Evolutionary conservation across 2,888 invertebrate genomes (phyloP), one percentile per base, ranked within the genome.

Genomic region (Ophraella communa): DNA sequence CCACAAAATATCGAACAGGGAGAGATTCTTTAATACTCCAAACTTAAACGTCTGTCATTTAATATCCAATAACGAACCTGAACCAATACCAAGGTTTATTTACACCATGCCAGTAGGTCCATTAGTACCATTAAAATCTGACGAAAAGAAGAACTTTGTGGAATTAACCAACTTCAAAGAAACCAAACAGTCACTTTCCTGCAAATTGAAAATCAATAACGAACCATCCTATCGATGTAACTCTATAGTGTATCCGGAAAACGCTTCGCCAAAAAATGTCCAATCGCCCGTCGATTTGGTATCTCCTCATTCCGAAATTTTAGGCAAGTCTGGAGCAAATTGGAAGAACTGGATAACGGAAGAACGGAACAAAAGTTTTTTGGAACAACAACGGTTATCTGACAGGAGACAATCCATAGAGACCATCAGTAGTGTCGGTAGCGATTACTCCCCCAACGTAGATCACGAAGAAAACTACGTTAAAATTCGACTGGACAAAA

Each of bases 401-500:
- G 27, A 60, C 24, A 33, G 65, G 58, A 53, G 67, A 18, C 67
- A 63, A 27, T 69, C 69, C 1, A 51, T 63, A 27, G 68, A 69
- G 39, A 66, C 66, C 3, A 55, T 61, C 10, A 66, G 66, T 52
- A 69, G 65, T 30, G 69, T 35, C 0, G 65, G 65, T 10, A 65
- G 66, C 24, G 66, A 69, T 10, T 69, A 68, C 18, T 44, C 56
- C 8, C 59, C 66, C 1, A 62, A 42, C 27, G 24, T 59, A 14
- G 39, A 30, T 1, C 21, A 44, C 14, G 57, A 61, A 10, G 60
- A 65, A 11, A 55, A 57, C 20, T 35, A 60, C 14, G 62, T 61
- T n/a, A 62, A 66, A 35, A 64, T 69, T 3, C 65, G 53, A 53
- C 51, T 67, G 33, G 64, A 69, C 49, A 58, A 59, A 14, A 69